Base-by-base conservation (phyloP, 1,140 invertebrate genomes). In the Stegodyphus mimosarum region DNA sequence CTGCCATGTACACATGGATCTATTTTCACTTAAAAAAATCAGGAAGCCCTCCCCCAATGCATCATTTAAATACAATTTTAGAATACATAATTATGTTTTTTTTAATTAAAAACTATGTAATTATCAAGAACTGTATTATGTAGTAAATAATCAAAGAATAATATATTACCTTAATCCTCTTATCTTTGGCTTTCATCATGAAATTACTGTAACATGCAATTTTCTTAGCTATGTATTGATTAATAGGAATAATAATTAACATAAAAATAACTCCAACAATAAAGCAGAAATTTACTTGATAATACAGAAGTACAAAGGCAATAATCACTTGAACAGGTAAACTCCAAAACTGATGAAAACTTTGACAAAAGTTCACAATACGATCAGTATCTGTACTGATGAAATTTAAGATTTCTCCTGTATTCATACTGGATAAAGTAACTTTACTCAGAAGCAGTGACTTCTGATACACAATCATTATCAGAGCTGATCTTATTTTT, bases 271-370 rank as follows among this genome's bases (percentile, higher is more conserved):
- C 91, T 7, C 98, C 98, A 72, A 96, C 95, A 50, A 99, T 89
- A 90, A 98, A 99, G 6, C 98, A 94, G 55, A 95, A 89, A 6
- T 97, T 97, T 87, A 99, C 93, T 94, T 99, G 96, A 87, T 92
- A 91, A 89, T 97, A 95, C 1, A 98, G 91, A 78, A 98, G 92
- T 90, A 95, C 96, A 51, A 97, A 89, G 13, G 95, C 95, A 13
- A 97, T 93, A 33, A 92, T 91, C 67, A 98, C 90, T 94, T 97
- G 92, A 88, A 99, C 93, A 48, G 98, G 98, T 89, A 99, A 95
- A 90, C 96, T 98, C 98, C 98, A 99, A 87, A 99, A 93, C 15
- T 96, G 94, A 92, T 99, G 98, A 90, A 99, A 98, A 91, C 96
- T 98, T 0, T 95, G 94, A 91, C 96, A 98, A 63, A 97, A 96